phyloP scores from a whole-genome alignment of 2,888 invertebrate species.

The Ormyrus rosae region DNA sequence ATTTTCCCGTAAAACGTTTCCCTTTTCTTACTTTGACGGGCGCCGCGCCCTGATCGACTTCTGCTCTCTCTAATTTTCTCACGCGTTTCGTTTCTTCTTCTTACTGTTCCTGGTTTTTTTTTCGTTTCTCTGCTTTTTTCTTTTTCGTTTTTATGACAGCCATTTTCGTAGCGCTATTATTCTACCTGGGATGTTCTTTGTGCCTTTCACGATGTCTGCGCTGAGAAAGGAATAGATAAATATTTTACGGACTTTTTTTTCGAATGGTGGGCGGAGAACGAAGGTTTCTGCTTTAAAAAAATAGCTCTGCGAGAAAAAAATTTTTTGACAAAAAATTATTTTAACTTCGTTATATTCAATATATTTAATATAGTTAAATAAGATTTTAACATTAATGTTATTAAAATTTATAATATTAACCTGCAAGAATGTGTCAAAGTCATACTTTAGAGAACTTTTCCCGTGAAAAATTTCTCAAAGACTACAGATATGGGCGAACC shows the following conservation, averaged over 20 bases:
- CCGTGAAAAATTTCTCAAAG: no score
- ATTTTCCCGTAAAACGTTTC: slow-evolving; percentile 43
- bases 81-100: not conserved
- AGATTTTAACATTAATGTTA: no score
- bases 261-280: no score
- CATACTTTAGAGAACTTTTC: no score
- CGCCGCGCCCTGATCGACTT: slow-evolving; percentile 5
- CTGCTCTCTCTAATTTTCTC: slow-evolving; percentile 27
- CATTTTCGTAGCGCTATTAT: slow-evolving; percentile 4
- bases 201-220: not conserved
- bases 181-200: not conserved
- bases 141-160: slow-evolving; percentile 17
- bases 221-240: not conserved
- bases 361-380: no score
- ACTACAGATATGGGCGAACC: no score
- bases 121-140: not conserved
- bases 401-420: no score
- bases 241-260: not conserved
- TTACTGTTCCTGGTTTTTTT: slow-evolving; percentile 2
- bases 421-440: no score
- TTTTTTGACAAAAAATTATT: no score
- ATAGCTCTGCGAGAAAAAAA: no score
- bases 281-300: no score
- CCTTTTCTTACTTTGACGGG: slow-evolving; percentile 23
- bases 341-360: no score